Base-by-base conservation (phyloP, 2,797 vertebrate species). In the Tokudaia muenninki region DNA sequence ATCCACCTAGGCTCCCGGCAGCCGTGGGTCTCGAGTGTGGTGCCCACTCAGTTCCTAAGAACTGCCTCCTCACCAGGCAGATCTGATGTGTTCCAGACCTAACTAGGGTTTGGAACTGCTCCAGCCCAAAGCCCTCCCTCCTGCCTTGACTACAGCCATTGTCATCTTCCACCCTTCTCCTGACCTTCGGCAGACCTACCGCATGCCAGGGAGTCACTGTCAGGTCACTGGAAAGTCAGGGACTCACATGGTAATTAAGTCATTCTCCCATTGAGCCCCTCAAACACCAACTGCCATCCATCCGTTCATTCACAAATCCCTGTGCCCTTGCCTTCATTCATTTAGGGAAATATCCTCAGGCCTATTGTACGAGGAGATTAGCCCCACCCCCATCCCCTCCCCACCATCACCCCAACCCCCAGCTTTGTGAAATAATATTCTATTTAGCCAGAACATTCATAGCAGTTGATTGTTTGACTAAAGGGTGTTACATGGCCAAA, bases 81-180 rank as follows among this genome's bases (percentile, higher is more conserved):
- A 74, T 92, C 79, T 41, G 9, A 50, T 83, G 95, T 81, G 91
- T 93, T 91, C 95, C 94, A 91, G 78, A 77, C 82, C 94, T 96
- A 44, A 94, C 89, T 90, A 67, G 52, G 81, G 77, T 41, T 65
- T 79, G 75, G 57, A 84, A 29, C 12, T 3, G 21, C 95, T 89
- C 96, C 72, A 97, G 93, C 70, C 24, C 29, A 65, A 94, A 82
- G 52, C 55, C 17, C 79, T n/a, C n/a, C 9, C 41, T 61, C 26
- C 4, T 10, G 9, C 44, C 92, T 81, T 80, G 5, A n/a, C 5
- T 0, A 1, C 55, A 70, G 79, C 92, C 44, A 57, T 31, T 82
- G 77, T 75, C 94, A 82, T 44, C 24, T 21, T 29, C 0, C 1
- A 50, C 47, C 2, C 0, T 50, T 81, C 61, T 72, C 7, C 7